Base-by-base conservation (phyloP, 2,888 invertebrate species). In the Heliothis peltigera region DNA sequence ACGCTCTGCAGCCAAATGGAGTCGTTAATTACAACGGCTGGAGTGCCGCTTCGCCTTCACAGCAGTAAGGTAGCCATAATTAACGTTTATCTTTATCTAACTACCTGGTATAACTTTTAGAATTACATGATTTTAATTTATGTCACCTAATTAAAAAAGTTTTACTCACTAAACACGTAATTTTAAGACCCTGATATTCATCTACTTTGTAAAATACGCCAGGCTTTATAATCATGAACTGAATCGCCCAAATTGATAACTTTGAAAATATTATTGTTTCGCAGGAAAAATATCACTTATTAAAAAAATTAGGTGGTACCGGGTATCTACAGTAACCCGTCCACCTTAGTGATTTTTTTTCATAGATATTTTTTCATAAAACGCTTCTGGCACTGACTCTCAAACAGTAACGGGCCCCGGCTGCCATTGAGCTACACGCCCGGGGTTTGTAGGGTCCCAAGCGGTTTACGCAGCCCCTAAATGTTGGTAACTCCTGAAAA, bases 151-250 rank as follows among this genome's bases (percentile, higher is more conserved):
- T 89, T 88, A 84, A 89, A 86, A 82, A 83, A 82, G 77, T 80
- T 85, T 87, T 86, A 89, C 83, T 84, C 79, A 81, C 85, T 89
- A 86, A 87, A 87, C 86, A 88, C 84, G 83, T 89, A 86, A 86
- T 85, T 85, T 87, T 88, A 87, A 86, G 87, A 92, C 92, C 92
- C 92, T 92, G 92, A 89, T 92, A 84, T 88, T 89, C 82, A 85
- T 84, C 89, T 91, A 89, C 84, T 83, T 82, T 84, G 81, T 86
- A 85, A 83, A 85, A 77, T 77, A 76, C 65, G 75, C 78, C 78
- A 80, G 70, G 71, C 67, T 64, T 75, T 63, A 69, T 52, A 46
- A 22, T 52, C 62, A 66, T 56, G 39, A 64, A 72, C 48, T 7
- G 47, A 67, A 53, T 6, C 53, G 53, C 32, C 39, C 47, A 42